phyloP scores from a whole-genome alignment of 2,888 invertebrate genomes.

The Linnaemya vulpina region DNA sequence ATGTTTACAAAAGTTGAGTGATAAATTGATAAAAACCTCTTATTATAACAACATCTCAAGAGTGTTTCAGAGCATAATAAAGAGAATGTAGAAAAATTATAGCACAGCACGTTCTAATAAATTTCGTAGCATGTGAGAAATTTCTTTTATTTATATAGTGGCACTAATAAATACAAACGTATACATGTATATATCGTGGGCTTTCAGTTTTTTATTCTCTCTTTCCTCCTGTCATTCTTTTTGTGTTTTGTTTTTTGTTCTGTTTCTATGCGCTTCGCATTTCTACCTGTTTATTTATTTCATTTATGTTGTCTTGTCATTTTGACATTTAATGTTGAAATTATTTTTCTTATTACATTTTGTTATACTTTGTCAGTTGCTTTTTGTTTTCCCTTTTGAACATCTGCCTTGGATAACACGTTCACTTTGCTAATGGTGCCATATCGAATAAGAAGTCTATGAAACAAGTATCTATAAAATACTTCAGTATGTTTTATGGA shows the following conservation, averaged over 20 bases:
- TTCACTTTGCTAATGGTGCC: slow-evolving; percentile 39
- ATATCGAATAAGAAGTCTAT: neutral
- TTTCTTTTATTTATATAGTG: slow-evolving; percentile 2
- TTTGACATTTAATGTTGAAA: slow-evolving; percentile 61
- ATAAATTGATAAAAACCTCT: slow-evolving; percentile 15
- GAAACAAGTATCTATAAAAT: neutral
- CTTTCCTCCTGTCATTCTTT: neutral
- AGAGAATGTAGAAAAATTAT: slow-evolving; percentile 25
- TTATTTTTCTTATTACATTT: slow-evolving; percentile 26
- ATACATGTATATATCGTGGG: neutral
- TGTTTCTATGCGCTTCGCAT: neutral
- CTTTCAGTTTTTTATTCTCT: neutral
- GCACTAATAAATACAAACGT: no score
- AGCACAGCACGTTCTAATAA: neutral
- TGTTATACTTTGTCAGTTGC: slow-evolving; percentile 4
- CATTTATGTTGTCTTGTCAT: slow-evolving; percentile 51
- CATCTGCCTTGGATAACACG: slow-evolving; percentile 18
- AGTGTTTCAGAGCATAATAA: neutral
- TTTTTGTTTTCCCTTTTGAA: slow-evolving; percentile 1
- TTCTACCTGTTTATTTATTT: slow-evolving; percentile 11
- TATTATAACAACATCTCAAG: slow-evolving; percentile 31
- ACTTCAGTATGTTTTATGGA: no score
- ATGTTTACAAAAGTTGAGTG: slow-evolving; percentile 37
- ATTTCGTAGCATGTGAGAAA: slow-evolving; percentile 62
- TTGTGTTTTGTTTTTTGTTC: neutral